Evolutionary conservation across 2,113 vertebrate species (phyloP).

Genomic region (Gymnorhina tibicen): DNA sequence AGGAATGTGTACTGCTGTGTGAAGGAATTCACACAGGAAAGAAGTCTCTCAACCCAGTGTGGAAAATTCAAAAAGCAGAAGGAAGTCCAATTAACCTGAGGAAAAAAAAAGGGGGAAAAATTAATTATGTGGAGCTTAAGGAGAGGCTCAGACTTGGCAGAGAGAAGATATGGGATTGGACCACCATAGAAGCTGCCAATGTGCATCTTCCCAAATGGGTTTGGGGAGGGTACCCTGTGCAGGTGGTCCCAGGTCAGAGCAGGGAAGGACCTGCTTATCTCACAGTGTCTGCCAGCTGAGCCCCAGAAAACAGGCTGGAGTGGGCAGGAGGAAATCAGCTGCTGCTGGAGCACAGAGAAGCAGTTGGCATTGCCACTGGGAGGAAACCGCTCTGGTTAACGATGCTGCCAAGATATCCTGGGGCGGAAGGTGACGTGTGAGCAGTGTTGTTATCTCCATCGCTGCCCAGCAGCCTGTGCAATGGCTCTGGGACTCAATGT

Average conservation of each 20-base stretch:
- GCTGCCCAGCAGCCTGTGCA: not conserved
- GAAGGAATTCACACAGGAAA: not conserved
- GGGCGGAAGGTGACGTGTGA: not conserved
- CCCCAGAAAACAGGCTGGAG: not conserved
- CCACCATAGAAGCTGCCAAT: not conserved
- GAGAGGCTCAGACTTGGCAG: not conserved
- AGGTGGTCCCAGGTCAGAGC: not conserved
- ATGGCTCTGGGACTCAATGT: not conserved
- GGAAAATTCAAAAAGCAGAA: not conserved
- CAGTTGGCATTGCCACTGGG: not conserved
- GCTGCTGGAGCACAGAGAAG: not conserved
- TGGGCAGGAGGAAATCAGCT: not conserved
- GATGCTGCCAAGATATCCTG: not conserved
- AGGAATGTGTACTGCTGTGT: too few species aligned
- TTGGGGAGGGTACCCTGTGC: not conserved
- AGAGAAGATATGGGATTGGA: not conserved
- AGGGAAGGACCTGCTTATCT: not conserved
- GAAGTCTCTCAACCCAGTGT: not conserved
- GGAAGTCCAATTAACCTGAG: not conserved
- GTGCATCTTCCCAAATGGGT: too few species aligned
- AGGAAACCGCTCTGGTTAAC: not conserved
- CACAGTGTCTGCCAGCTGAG: not conserved
- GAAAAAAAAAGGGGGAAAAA: not conserved
- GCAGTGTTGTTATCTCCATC: not conserved
- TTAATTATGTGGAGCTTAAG: not conserved